A percentile compares a stretch with the other conserved stretches of the same genome.
These are phyloP conservation scores for Acleris emargana DNA, from an alignment of 2,888 invertebrate genomes.

Conservation along the genomic window DNA sequence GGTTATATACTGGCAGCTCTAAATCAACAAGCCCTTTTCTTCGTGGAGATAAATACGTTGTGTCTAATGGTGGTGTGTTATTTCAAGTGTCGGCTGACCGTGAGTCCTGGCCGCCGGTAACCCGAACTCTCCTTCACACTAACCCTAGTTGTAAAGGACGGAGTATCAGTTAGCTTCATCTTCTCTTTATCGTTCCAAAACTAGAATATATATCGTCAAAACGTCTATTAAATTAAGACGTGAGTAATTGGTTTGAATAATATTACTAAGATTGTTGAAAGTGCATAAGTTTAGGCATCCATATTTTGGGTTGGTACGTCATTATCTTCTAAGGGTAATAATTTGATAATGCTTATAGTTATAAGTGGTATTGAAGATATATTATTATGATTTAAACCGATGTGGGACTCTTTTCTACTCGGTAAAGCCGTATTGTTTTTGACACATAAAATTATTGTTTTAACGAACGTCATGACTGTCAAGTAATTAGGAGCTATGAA, in stretches of 20 bases:
- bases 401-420: not conserved
- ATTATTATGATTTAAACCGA: too few species aligned
- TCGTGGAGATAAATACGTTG: conserved; percentile 55
- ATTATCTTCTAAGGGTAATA: not conserved
- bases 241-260: conserved; percentile 33
- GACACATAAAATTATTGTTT: too few species aligned
- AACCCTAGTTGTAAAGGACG: conserved; percentile 24
- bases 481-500: too few species aligned
- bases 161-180: conserved; percentile 33
- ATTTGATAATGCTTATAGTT: not conserved
- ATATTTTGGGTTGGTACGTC: not conserved
- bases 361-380: not conserved
- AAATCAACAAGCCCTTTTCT: conserved; percentile 67
- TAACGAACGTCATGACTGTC: too few species aligned
- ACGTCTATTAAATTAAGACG: conserved; percentile 37
- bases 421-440: too few species aligned
- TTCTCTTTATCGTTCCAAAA: conserved; percentile 31
- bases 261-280: conserved; percentile 18
- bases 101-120: conserved; percentile 26
- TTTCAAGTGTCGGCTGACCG: conserved; percentile 54
- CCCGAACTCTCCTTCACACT: conserved; percentile 22
- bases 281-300: not conserved
- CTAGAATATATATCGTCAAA: conserved; percentile 27
- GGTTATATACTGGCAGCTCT: conserved; percentile 48
- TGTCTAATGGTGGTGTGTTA: conserved; percentile 70